Evolutionary conservation across 2,113 vertebrate species (phyloP).

Genomic region (Heptranchias perlo): DNA sequence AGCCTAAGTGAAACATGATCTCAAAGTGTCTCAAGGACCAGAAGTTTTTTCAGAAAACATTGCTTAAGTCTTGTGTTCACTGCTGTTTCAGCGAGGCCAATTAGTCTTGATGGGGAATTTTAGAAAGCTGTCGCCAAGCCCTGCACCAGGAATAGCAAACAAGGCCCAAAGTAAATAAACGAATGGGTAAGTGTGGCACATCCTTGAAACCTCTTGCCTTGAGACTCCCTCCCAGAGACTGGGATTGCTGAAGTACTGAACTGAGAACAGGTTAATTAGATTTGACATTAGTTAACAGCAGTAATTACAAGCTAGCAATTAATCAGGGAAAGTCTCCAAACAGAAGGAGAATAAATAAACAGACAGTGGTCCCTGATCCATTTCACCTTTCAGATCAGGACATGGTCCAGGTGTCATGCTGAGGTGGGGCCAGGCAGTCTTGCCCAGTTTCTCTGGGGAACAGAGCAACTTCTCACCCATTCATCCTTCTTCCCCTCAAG

Average conservation of each 20-base stretch:
- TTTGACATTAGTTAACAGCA: constrained; percentile 71
- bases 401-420: constrained; percentile 61
- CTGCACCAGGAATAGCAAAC: constrained; percentile 71
- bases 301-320: constrained; percentile 68
- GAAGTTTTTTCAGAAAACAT: constrained; percentile 93
- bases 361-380: constrained; percentile 53
- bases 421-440: constrained; percentile 59
- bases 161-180: constrained; percentile 78
- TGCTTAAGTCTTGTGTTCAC: constrained; percentile 64
- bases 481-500: neutral
- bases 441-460: constrained; percentile 52
- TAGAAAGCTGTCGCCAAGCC: constrained; percentile 68
- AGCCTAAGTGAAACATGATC: constrained; percentile 76
- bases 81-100: constrained; percentile 60
- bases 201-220: constrained; percentile 54
- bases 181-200: constrained; percentile 51
- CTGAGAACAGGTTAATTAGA: constrained; percentile 65
- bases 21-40: constrained; percentile 77
- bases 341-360: constrained; percentile 74
- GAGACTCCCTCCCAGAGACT: constrained; percentile 54
- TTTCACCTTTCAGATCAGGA: constrained; percentile 57
- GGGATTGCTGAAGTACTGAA: constrained; percentile 51
- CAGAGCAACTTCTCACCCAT: constrained; percentile 34
- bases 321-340: constrained; percentile 78
- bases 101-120: constrained; percentile 65